Percentiles rank a stretch among this genome's conserved stretches.
Conservation (phyloP, 2,113 vertebrate genomes). For the Cyanocitta stelleri region DNA sequence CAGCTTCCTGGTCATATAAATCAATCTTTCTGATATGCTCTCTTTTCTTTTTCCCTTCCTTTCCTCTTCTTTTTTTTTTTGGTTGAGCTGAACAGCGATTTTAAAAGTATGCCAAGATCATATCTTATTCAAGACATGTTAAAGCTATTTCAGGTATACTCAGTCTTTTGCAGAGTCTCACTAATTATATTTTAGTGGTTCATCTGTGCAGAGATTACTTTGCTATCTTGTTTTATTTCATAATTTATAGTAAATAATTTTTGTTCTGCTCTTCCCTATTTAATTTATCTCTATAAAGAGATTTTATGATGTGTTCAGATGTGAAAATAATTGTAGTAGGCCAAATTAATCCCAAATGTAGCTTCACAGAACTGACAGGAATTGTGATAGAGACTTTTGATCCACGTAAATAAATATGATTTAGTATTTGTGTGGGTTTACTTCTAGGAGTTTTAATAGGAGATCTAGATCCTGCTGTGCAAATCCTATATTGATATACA, state of each 20-base stretch:
- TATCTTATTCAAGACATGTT: conserved; percentile 43
- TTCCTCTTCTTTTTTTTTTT: not conserved
- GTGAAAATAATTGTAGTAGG: conserved; percentile 21
- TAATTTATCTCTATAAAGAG: conserved; percentile 22
- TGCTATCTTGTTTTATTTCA: conserved; percentile 17
- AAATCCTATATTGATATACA: not conserved
- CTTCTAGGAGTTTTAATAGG: not conserved
- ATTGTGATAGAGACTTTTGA: not conserved
- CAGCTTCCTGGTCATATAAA: not conserved
- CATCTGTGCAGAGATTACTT: conserved; percentile 23
- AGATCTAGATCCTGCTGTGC: not conserved
- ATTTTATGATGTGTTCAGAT: conserved; percentile 10
- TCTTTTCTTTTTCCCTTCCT: not conserved
- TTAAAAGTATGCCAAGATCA: not conserved
- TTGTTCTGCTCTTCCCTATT: not conserved
- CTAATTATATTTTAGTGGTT: conserved; percentile 45
- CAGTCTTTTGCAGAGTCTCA: conserved; percentile 2
- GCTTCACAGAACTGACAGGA: not conserved
- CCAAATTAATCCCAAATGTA: conserved; percentile 2
- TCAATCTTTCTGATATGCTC: not conserved
- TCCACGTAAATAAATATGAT: not conserved
- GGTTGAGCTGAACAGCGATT: not conserved
- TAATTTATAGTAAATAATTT: conserved; percentile 57
- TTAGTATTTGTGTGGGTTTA: not conserved
- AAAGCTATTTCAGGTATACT: conserved; percentile 42